Evolutionary conservation across 2,888 invertebrate genomes (phyloP).

Genomic region (Drosophila limbata): DNA sequence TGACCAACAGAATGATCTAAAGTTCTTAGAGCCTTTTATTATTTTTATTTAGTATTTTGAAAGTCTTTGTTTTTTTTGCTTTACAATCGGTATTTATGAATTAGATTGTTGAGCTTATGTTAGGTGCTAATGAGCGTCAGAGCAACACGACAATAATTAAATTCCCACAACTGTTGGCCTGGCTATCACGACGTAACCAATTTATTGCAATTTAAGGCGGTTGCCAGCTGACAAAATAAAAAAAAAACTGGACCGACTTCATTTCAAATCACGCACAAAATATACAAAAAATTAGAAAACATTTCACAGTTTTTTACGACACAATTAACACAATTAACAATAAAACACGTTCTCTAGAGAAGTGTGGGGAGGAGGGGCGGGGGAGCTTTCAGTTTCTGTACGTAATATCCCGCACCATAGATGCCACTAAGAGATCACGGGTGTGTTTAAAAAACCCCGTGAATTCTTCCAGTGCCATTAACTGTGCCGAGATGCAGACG

Average conservation of each 20-base stretch:
- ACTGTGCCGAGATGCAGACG: conserved; percentile 84
- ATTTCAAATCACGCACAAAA: conserved; percentile 45
- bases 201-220: conserved; percentile 64
- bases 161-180: conserved; percentile 34
- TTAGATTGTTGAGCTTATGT: conserved; percentile 55
- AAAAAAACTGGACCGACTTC: conserved; percentile 38
- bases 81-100: conserved; percentile 58
- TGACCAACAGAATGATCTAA: conserved; percentile 29
- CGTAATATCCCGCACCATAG: conserved; percentile 84
- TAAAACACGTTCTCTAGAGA: conserved; percentile 5
- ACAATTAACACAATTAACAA: conserved; percentile 62
- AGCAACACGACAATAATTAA: conserved; percentile 51
- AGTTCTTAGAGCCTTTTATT: conserved; percentile 16
- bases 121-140: conserved; percentile 47
- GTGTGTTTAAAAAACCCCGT: conserved; percentile 86
- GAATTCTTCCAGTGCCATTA: conserved; percentile 90
- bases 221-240: conserved; percentile 40
- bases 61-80: conserved; percentile 34
- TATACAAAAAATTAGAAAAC: conserved; percentile 9
- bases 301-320: conserved; percentile 48
- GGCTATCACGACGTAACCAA: conserved; percentile 52
- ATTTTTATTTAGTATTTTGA: conserved; percentile 29
- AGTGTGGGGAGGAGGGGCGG: background rate
- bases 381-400: conserved; percentile 27
- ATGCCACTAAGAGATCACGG: conserved; percentile 87